These are phyloP conservation scores for Lacanobia oleracea DNA, from an alignment of 2,888 invertebrate species.

Conservation along the genomic window DNA sequence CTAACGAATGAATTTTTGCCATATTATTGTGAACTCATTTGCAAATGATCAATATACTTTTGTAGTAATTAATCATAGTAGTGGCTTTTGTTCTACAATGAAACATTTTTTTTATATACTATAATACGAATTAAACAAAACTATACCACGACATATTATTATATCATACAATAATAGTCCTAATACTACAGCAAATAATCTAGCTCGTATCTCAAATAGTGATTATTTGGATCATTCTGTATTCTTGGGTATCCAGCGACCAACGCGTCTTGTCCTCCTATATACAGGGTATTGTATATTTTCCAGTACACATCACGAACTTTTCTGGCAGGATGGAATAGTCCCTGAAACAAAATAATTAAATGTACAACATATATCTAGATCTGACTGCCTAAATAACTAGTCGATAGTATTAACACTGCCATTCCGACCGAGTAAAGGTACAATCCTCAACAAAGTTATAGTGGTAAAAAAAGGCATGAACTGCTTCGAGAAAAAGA, in stretches of 20 bases:
- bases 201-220: slow-evolving; percentile 97
- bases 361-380: no score
- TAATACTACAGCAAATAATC: slow-evolving; percentile 95
- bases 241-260: slow-evolving; percentile 99
- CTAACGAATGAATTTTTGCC: slow-evolving; percentile 15
- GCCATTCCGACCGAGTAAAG: no score
- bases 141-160: slow-evolving; percentile 55
- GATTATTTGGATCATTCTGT: slow-evolving; percentile 98
- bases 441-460: no score
- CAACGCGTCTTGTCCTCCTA: slow-evolving; percentile 99
- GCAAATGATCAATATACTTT: background rate
- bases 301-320: slow-evolving; percentile 99
- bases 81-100: slow-evolving; percentile 49
- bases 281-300: slow-evolving; percentile 99
- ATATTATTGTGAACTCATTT: slow-evolving; percentile 3
- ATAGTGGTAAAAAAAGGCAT: no score
- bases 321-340: slow-evolving; percentile 99
- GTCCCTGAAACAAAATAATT: slow-evolving; percentile 92
- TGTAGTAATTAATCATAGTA: slow-evolving; percentile 22
- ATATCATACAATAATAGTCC: slow-evolving; percentile 51
- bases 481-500: no score
- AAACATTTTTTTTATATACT: slow-evolving; percentile 43
- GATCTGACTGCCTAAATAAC: no score
- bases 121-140: slow-evolving; percentile 58
- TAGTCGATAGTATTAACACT: no score